Conservation (phyloP, 2,113 vertebrate genomes). For the Aptenodytes forsteri region DNA sequence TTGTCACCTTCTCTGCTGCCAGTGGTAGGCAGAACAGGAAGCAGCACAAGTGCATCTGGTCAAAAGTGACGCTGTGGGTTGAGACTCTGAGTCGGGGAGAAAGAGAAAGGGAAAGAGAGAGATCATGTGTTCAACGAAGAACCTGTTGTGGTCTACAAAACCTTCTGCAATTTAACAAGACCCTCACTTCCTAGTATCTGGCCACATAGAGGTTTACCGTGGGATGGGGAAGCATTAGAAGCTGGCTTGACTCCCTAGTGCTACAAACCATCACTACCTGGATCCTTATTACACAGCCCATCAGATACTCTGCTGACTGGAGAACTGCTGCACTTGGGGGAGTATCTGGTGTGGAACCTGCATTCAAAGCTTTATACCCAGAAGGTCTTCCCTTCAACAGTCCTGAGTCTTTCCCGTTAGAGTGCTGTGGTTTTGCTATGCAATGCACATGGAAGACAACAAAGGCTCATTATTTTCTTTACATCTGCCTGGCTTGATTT, state of each 20-base stretch:
- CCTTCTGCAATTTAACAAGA: not conserved
- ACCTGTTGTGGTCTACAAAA: not conserved
- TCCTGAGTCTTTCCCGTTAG: not conserved
- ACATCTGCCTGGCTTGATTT: not conserved
- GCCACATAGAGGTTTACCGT: not conserved
- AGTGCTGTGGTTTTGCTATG: not conserved
- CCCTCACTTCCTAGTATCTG: not conserved
- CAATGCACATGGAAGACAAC: not conserved
- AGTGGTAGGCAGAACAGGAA: not conserved
- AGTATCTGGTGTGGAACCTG: not conserved
- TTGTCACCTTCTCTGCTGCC: not conserved
- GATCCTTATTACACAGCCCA: not conserved
- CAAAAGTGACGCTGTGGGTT: not conserved
- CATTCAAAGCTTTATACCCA: not conserved
- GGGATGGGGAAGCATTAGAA: not conserved
- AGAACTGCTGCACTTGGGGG: not conserved
- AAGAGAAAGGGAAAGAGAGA: not conserved
- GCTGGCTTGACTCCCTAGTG: not conserved
- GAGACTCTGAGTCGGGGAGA: not conserved
- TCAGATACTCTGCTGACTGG: not conserved
- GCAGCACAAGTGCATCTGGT: not conserved
- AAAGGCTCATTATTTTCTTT: not conserved
- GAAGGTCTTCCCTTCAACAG: not conserved
- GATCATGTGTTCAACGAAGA: not conserved
- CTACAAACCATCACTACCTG: not conserved